Evolutionary conservation across 2,797 vertebrate genomes (phyloP), one percentile per base, ranked within the genome.

Genomic region (Limosa lapponica): DNA sequence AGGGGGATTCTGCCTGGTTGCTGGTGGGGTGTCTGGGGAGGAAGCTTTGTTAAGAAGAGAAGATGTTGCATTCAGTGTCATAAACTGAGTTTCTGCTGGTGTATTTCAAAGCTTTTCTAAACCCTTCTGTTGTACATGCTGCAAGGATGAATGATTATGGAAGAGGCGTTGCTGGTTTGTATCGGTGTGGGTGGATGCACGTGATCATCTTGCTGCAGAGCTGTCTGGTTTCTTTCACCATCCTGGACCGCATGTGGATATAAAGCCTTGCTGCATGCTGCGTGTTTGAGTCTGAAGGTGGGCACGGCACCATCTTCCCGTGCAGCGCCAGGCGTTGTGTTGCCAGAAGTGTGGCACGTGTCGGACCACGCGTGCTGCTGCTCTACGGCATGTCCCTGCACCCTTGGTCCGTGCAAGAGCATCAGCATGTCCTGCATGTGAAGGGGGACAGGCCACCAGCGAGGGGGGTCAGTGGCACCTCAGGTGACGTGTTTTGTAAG

Each of bases 221-320:
- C 57, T 66, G 27, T 39, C 1, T 0, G 52, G 36, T 82, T 90
- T 59, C 58, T 69, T 74, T 81, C 75, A 19, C 65, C 19, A 6
- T 61, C 79, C 44, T 13, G 70, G 36, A 7, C 41, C 30, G 48
- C 17, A 14, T 13, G 67, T 44, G 27, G 65, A 37, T 37, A 16
- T 5, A 23, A 55, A 79, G 19, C 54, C n/a, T 39, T 7, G 5
- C 16, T 11, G 46, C 8, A 1, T 2, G 71, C 6, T 34, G 3
- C 1, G 0, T 7, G 43, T 34, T 13, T 23, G 59, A 55, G 28
- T 16, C 22, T n/a, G 57, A 24, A 5, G 0, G 0, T 58, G 52
- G 25, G 37, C 23, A 6, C 0, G 13, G 24, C 6, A 8, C 41
- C 49, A 15, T 44, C 71, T 48, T 10, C 18, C 1, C 1, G 5